phyloP scores from a whole-genome alignment of 2,113 vertebrate genomes.

The zebrafish (Danio rerio) region DNA sequence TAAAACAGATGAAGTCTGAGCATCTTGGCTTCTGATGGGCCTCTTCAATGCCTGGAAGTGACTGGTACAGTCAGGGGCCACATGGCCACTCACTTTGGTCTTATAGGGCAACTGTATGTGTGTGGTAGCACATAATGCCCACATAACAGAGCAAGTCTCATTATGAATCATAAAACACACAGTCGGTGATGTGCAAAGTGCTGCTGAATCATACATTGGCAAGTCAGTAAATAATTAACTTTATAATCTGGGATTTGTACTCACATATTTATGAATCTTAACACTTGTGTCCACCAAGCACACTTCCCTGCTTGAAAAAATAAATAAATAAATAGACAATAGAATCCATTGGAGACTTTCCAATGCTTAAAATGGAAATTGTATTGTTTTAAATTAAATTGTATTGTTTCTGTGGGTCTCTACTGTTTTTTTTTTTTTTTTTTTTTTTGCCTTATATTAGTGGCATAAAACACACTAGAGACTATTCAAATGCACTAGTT shows the following conservation, averaged over 20 bases:
- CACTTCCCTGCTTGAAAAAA: too few species aligned
- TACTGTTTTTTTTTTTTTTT: too few species aligned
- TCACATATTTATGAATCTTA: conserved; percentile 16
- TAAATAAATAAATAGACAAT: too few species aligned
- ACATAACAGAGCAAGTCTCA: not conserved
- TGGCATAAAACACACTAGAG: too few species aligned
- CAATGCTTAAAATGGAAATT: too few species aligned
- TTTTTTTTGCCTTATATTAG: too few species aligned
- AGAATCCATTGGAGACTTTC: too few species aligned
- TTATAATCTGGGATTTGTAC: not conserved
- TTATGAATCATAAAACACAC: not conserved
- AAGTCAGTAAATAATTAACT: conserved; percentile 9
- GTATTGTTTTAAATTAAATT: too few species aligned
- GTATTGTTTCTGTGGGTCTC: too few species aligned
- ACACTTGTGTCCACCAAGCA: not conserved
- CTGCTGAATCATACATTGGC: conserved; percentile 29
- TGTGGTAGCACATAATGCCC: not conserved
- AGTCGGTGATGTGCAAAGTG: not conserved
- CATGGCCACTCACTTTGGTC: not conserved
- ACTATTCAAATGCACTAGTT: too few species aligned
- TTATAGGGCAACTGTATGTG: conserved; percentile 8
- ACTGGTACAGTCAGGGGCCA: conserved; percentile 7
- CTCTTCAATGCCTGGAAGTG: conserved; percentile 17
- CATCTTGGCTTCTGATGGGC: conserved; percentile 29
- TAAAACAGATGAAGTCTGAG: conserved; percentile 53